These are phyloP conservation scores for Oxyruncus cristatus DNA, from an alignment of 2,113 vertebrate genomes.

Conservation along the genomic window DNA sequence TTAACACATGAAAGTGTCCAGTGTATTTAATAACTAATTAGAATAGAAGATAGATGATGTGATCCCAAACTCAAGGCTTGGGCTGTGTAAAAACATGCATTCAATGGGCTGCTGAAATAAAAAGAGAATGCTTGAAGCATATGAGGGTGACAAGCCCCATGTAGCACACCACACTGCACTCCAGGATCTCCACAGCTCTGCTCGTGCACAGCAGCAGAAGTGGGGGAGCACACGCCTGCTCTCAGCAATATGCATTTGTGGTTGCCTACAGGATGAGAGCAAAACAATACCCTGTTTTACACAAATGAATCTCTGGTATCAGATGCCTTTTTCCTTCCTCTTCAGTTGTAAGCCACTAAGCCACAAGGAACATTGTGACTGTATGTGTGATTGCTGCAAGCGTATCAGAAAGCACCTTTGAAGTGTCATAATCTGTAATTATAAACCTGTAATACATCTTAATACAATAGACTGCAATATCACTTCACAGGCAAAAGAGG, in stretches of 20 bases:
- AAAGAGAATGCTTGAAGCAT: background rate
- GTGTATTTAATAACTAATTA: background rate
- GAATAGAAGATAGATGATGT: background rate
- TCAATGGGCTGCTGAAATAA: background rate
- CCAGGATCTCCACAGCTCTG: background rate
- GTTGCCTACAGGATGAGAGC: background rate
- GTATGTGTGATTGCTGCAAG: background rate
- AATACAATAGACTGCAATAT: background rate
- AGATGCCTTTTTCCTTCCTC: background rate
- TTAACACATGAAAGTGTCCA: background rate
- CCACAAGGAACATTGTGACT: background rate
- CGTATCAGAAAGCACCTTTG: background rate
- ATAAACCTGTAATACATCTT: background rate
- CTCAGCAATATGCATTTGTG: background rate
- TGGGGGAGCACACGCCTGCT: background rate
- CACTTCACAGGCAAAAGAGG: background rate
- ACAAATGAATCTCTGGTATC: background rate
- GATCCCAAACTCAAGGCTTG: background rate
- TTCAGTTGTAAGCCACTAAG: background rate
- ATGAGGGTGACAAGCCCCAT: background rate
- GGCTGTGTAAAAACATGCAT: background rate
- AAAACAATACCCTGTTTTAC: background rate
- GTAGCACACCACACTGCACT: background rate
- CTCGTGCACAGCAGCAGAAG: background rate
- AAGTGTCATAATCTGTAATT: background rate